Evolutionary conservation across 2,113 vertebrate species (phyloP).

Genomic region (Aspiorhynchus laticeps): DNA sequence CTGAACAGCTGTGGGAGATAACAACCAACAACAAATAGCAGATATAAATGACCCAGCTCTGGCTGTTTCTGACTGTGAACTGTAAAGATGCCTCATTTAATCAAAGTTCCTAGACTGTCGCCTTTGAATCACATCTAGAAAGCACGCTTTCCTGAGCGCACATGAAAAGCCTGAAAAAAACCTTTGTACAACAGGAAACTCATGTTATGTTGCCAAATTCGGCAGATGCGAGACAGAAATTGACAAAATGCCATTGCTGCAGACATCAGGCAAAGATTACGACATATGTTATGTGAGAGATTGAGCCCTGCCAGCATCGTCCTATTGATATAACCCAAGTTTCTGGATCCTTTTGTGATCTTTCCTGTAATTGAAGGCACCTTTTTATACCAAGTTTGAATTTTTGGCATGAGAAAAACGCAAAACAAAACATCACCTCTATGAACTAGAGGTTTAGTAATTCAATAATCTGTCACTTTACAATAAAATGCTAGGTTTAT

Average conservation of each 20-base stretch:
- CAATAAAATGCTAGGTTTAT: not conserved
- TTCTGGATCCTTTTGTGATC: not conserved
- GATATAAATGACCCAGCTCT: conserved; percentile 54
- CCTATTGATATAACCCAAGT: not conserved
- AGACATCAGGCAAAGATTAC: conserved; percentile 23
- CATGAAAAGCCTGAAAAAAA: not conserved
- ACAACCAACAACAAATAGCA: not conserved
- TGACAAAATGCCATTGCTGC: not conserved
- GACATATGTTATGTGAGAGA: not conserved
- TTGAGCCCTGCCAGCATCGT: not conserved
- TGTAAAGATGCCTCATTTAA: conserved; percentile 58
- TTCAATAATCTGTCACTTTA: not conserved
- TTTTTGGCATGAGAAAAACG: not conserved
- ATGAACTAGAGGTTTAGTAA: not conserved
- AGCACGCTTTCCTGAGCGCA: not conserved
- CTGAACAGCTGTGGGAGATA: not conserved
- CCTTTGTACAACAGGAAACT: conserved; percentile 10
- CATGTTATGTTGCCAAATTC: not conserved
- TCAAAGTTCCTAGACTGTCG: conserved; percentile 54
- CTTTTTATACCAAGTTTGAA: not conserved
- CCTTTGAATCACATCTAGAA: conserved; percentile 42
- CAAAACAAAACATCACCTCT: not conserved
- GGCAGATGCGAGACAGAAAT: conserved; percentile 4
- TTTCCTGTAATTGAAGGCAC: not conserved
- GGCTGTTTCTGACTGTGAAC: conserved; percentile 44